These are phyloP conservation scores for Sylvia borin DNA, from an alignment of 2,797 vertebrate species.

Conservation along the genomic window DNA sequence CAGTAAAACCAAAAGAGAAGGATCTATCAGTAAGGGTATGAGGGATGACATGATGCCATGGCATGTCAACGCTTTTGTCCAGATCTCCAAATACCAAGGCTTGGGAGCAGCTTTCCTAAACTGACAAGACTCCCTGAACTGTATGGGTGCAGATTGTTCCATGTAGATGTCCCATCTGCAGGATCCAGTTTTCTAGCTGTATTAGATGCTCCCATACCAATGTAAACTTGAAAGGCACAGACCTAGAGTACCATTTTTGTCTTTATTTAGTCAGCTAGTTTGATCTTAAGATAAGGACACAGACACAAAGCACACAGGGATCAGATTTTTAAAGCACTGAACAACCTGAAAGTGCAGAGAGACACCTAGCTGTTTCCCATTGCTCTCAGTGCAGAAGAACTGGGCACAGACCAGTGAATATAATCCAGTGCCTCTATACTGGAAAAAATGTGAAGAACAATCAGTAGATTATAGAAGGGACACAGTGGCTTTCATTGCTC, in stretches of 20 bases:
- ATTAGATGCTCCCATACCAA: neutral
- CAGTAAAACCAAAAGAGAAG: neutral
- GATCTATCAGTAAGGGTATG: neutral
- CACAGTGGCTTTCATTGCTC: neutral
- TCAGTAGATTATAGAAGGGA: neutral
- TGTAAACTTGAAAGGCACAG: neutral
- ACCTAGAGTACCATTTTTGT: neutral
- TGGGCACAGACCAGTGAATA: neutral
- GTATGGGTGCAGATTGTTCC: neutral
- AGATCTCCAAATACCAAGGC: neutral
- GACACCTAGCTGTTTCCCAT: slow-evolving; percentile 59
- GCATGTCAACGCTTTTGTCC: slow-evolving; percentile 75
- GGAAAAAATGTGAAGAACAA: neutral
- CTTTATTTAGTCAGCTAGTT: neutral
- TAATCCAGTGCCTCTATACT: neutral
- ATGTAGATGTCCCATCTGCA: neutral
- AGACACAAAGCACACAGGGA: neutral
- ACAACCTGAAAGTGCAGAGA: slow-evolving; percentile 61
- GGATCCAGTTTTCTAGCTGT: neutral
- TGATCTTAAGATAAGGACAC: neutral
- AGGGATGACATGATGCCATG: neutral
- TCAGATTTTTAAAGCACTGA: slow-evolving; percentile 35
- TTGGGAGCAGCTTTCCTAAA: neutral
- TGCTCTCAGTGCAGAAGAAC: neutral
- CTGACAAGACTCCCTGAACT: neutral